Base-by-base conservation (phyloP, 2,888 invertebrate species). In the Drosophila ezoana region DNA sequence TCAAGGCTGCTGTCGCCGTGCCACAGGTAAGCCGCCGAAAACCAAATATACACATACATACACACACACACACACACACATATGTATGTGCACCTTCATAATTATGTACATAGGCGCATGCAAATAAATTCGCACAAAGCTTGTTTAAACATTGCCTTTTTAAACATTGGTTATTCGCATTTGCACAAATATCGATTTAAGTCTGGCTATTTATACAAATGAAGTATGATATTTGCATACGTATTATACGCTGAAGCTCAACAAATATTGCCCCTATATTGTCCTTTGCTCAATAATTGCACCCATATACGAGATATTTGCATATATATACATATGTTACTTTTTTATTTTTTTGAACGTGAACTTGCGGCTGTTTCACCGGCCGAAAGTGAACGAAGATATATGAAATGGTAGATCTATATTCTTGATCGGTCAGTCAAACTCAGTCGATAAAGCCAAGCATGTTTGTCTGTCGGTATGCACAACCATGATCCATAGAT, bases 1-100 rank as follows among this genome's bases (percentile, higher is more conserved):
- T 82, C 81, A 82, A 87, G 81, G 81, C 81, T 79, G 68, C 57
- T 63, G 59, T 23, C n/a, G 58, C 48, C 40, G 48, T 54, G 63
- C 72, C 52, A 49, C 70, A 64, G 64, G 48, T 76, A 61, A 63
- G 58, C 14, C 44, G 23, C 45, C 37, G 11, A 28, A 52, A 59
- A 23, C 51, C 41, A 66, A 59, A 59, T 59, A 45, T 11, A 28
- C 32, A 20, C 5, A 6, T 4, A 5, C 33, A 33, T 0, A 35
- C 41, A 37, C 10, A n/a, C 16, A 32, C 9, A 33, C 38, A 18
- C 33, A 32, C n/a, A 40, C 6, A 20, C n/a, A 56, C 13, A 33
- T 28, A 4, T 14, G 35, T 28, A 38, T 37, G 4, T 18, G 16
- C 41, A 18, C 3, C 16, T 20, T 20, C 20, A 61, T 43, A 52